phyloP scores from a whole-genome alignment of 2,113 vertebrate genomes.

The Anoplopoma fimbria region DNA sequence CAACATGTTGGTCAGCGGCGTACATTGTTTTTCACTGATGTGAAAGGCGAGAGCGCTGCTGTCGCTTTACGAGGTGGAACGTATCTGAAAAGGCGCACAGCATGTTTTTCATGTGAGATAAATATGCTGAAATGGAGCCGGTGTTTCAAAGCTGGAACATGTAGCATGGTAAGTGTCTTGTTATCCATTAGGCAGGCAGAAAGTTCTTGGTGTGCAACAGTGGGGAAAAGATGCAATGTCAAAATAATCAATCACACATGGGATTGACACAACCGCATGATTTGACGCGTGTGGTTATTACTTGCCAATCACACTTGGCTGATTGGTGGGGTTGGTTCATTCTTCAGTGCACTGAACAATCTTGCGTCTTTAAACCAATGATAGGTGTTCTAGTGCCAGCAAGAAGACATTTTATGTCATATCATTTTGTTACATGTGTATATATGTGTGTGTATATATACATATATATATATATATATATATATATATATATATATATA shows the following conservation, averaged over 20 bases:
- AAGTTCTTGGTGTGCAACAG: slow-evolving; percentile 35
- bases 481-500: too few species aligned
- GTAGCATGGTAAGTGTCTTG: slow-evolving; percentile 28
- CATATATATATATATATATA: too few species aligned
- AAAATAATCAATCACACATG: slow-evolving; percentile 64
- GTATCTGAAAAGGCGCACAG: slow-evolving; percentile 26
- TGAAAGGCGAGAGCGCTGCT: slow-evolving; percentile 30
- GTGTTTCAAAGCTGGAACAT: slow-evolving; percentile 38
- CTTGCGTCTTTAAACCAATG: slow-evolving; percentile 21
- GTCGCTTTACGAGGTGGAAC: slow-evolving; percentile 25
- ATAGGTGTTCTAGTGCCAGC: slow-evolving; percentile 14
- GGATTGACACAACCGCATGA: slow-evolving; percentile 44
- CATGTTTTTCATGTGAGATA: slow-evolving; percentile 42
- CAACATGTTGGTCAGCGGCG: slow-evolving; percentile 4
- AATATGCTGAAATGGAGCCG: slow-evolving; percentile 28
- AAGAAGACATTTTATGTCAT: slow-evolving; percentile 13
- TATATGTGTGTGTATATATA: too few species aligned
- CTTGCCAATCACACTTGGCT: slow-evolving; percentile 59
- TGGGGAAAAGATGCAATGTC: slow-evolving; percentile 54
- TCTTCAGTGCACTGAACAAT: slow-evolving; percentile 32
- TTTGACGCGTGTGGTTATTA: slow-evolving; percentile 56
- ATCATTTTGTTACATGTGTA: neutral
- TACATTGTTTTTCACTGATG: slow-evolving; percentile 12
- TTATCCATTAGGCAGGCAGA: slow-evolving; percentile 45
- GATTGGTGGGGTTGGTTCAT: slow-evolving; percentile 40